Percentiles rank a stretch among this genome's conserved stretches.
Evolutionary conservation across 2,113 vertebrate species (phyloP).

Genomic region (Anser brachyrhynchus): DNA sequence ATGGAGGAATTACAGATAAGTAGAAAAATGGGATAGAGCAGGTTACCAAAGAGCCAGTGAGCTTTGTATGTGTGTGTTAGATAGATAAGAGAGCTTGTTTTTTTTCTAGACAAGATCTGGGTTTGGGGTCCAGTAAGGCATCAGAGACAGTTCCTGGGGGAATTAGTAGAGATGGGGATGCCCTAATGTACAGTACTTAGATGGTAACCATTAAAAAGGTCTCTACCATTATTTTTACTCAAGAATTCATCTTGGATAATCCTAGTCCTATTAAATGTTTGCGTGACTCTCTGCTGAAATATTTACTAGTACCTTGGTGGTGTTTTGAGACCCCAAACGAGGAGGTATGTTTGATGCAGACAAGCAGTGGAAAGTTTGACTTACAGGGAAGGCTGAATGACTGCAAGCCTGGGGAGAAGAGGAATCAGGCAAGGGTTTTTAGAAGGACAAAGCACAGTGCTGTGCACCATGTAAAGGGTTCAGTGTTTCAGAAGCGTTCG

Average conservation of each 20-base stretch:
- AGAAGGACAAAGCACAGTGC: neutral
- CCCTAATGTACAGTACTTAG: neutral
- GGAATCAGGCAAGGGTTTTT: neutral
- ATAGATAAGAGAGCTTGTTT: neutral
- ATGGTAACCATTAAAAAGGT: neutral
- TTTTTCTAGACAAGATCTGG: neutral
- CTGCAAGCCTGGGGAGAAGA: neutral
- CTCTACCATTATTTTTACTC: neutral
- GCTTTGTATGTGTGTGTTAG: neutral
- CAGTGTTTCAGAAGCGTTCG: too few species aligned
- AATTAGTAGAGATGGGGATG: neutral
- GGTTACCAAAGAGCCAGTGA: neutral
- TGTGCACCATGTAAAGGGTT: neutral
- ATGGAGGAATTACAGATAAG: neutral
- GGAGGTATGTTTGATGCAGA: neutral
- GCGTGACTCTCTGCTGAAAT: neutral
- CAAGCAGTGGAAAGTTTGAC: neutral
- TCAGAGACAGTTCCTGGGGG: neutral
- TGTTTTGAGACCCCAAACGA: neutral
- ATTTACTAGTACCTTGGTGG: neutral
- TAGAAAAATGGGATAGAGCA: neutral
- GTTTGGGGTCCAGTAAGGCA: neutral
- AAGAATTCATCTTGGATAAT: neutral
- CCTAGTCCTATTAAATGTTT: neutral
- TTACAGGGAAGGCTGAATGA: neutral